Percentiles rank a stretch among this genome's conserved stretches.
Conservation (phyloP, 2,888 invertebrate genomes). For the Chrysotoxum bicinctum region DNA sequence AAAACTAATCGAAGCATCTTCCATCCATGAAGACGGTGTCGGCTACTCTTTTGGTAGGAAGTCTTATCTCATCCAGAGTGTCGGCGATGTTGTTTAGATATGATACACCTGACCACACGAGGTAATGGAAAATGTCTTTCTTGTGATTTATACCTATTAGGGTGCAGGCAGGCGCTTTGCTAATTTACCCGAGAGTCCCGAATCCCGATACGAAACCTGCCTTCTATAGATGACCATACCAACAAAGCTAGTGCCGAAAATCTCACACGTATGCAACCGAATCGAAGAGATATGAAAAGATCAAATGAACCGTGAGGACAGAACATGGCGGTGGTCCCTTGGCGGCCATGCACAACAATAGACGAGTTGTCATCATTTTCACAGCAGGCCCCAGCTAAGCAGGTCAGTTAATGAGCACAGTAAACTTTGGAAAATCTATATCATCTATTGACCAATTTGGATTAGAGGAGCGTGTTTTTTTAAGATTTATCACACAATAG, state of each 20-base stretch:
- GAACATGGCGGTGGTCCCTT: slow-evolving; percentile 59
- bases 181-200: slow-evolving; percentile 48
- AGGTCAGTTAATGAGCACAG: slow-evolving; percentile 68
- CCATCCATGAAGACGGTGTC: slow-evolving; percentile 48
- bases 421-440: slow-evolving; percentile 69
- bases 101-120: slow-evolving; percentile 72
- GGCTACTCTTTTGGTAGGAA: slow-evolving; percentile 66
- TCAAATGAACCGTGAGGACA: slow-evolving; percentile 62
- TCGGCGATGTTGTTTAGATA: slow-evolving; percentile 71
- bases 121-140: slow-evolving; percentile 68
- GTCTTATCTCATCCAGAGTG: slow-evolving; percentile 66
- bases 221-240: slow-evolving; percentile 19
- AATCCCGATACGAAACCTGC: background rate
- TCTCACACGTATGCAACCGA: slow-evolving; percentile 59
- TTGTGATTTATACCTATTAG: slow-evolving; percentile 65
- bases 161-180: slow-evolving; percentile 69
- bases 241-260: slow-evolving; percentile 68
- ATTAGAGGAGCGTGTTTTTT: slow-evolving; percentile 52
- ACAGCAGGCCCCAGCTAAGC: slow-evolving; percentile 65
- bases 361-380: slow-evolving; percentile 70
- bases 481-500: slow-evolving; percentile 64
- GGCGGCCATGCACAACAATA: slow-evolving; percentile 50
- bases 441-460: slow-evolving; percentile 45
- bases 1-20: slow-evolving; percentile 70
- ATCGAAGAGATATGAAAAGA: slow-evolving; percentile 62